Conservation (phyloP, 2,888 invertebrate species). For the Therioaphis trifolii region DNA sequence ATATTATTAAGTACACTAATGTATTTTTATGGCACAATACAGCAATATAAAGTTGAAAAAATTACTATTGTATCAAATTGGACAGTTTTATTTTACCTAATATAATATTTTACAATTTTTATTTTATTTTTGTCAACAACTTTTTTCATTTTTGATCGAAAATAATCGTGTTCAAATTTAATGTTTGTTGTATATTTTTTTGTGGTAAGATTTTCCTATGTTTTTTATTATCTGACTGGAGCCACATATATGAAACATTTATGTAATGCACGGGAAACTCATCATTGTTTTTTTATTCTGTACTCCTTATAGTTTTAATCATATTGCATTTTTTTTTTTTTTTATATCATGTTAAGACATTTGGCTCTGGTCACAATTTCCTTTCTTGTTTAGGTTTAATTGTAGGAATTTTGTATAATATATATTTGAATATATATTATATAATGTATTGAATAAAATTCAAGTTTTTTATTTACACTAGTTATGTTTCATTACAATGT, state of each 20-base stretch:
- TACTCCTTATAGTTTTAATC: background rate
- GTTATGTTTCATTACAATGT: no score
- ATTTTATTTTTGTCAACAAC: constrained; percentile 33
- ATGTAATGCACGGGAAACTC: background rate
- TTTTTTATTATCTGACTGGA: constrained; percentile 2
- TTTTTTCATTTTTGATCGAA: background rate
- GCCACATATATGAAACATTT: background rate
- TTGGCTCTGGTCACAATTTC: constrained; percentile 12
- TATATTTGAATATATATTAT: constrained; percentile 5
- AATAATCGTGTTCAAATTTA: background rate
- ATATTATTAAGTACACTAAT: constrained; percentile 53
- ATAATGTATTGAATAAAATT: background rate
- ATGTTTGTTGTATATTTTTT: background rate
- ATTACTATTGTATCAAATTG: constrained; percentile 20
- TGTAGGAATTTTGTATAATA: constrained; percentile 11
- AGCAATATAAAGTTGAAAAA: constrained; percentile 28
- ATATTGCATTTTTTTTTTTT: background rate
- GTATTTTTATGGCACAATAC: constrained; percentile 48
- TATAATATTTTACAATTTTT: constrained; percentile 20
- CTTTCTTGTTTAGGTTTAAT: constrained; percentile 17
- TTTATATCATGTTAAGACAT: background rate
- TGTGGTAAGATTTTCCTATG: constrained; percentile 12
- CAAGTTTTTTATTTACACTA: background rate
- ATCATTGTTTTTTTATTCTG: background rate
- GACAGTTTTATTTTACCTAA: constrained; percentile 33